phyloP scores from a whole-genome alignment of 1,140 invertebrate species.

The Drosophila bipectinata region DNA sequence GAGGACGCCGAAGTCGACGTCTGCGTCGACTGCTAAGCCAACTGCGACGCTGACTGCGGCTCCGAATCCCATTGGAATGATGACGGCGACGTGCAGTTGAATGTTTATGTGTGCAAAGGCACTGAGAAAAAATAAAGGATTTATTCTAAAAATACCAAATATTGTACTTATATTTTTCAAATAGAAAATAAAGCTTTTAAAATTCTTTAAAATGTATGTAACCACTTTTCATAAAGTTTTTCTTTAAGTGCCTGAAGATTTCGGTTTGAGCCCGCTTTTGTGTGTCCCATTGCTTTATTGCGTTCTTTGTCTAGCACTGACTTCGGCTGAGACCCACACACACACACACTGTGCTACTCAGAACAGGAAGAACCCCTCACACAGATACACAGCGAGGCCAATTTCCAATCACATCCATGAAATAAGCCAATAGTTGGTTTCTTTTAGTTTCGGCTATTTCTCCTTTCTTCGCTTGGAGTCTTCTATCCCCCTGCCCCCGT shows the following conservation, averaged over 20 bases:
- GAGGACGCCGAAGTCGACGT: conserved; percentile 17
- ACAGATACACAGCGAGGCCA: conserved; percentile 24
- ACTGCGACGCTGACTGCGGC: conserved; percentile 19
- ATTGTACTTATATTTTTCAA: too few species aligned
- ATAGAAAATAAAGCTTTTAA: not conserved
- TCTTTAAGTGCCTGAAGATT: conserved; percentile 53
- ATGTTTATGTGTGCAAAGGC: conserved; percentile 34
- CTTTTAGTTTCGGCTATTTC: conserved; percentile 39
- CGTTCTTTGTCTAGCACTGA: conserved; percentile 73
- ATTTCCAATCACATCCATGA: conserved; percentile 64
- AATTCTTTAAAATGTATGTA: not conserved
- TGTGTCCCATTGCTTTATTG: conserved; percentile 72
- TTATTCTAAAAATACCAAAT: not conserved
- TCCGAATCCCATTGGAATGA: conserved; percentile 76
- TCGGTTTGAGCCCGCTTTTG: conserved; percentile 69
- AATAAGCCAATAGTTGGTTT: conserved; percentile 63
- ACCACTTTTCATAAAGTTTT: not conserved
- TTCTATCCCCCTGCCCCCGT: conserved; percentile 29
- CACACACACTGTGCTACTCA: not conserved
- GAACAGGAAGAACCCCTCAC: conserved; percentile 36
- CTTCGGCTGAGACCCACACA: conserved; percentile 30
- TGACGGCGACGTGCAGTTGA: conserved; percentile 52
- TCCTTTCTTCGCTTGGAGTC: conserved; percentile 38
- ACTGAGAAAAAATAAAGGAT: conserved; percentile 10
- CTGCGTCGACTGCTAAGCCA: not conserved